These are phyloP conservation scores for Pagrus major DNA, from an alignment of 2,113 vertebrate genomes.

Conservation along the genomic window DNA sequence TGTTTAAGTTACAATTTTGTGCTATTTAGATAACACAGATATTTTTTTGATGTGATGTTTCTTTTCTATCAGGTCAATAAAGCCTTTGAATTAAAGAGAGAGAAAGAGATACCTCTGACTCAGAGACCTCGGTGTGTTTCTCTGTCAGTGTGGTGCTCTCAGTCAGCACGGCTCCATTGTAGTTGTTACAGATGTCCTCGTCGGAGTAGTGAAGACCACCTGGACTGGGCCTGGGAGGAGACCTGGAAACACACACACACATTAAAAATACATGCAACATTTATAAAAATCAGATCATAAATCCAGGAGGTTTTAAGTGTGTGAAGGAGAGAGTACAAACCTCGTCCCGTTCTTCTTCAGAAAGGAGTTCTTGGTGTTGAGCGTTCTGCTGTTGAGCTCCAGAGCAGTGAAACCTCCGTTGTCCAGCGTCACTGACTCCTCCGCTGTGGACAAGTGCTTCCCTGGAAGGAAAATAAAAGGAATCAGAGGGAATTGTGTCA, in stretches of 20 bases:
- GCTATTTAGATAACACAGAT: background rate
- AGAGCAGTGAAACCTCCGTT: slow-evolving; percentile 94
- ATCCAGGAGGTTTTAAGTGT: background rate
- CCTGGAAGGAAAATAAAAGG: slow-evolving; percentile 79
- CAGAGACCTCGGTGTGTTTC: slow-evolving; percentile 90
- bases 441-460: slow-evolving; percentile 88
- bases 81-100: background rate
- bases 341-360: slow-evolving; percentile 95
- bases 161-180: slow-evolving; percentile 90
- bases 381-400: slow-evolving; percentile 94
- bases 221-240: slow-evolving; percentile 94
- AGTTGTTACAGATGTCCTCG: slow-evolving; percentile 95
- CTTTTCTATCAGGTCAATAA: background rate
- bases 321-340: slow-evolving; percentile 66
- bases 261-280: background rate
- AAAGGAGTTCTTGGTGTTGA: slow-evolving; percentile 93
- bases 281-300: background rate
- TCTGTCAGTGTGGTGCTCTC: slow-evolving; percentile 90
- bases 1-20: background rate
- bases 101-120: slow-evolving; percentile 89
- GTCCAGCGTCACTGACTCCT: slow-evolving; percentile 93
- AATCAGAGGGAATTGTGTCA: background rate
- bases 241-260: slow-evolving; percentile 79
- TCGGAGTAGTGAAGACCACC: slow-evolving; percentile 96
- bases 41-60: background rate